Evolutionary conservation across 2,113 vertebrate species (phyloP).

Genomic region (Zootoca vivipara): DNA sequence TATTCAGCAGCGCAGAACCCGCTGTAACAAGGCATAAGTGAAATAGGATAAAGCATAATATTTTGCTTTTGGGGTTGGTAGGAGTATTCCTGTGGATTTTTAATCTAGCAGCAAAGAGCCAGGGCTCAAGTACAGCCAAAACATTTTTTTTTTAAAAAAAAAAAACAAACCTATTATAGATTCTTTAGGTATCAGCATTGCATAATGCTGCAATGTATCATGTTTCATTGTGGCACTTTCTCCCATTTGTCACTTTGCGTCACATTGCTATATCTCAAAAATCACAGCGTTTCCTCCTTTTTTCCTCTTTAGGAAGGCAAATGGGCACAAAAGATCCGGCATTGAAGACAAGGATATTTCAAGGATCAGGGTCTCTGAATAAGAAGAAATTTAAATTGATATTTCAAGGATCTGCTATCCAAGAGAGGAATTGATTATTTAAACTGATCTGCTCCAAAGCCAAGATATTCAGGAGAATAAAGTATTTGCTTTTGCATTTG

Average conservation of each 20-base stretch:
- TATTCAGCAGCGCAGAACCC: constrained; percentile 46
- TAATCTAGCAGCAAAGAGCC: constrained; percentile 64
- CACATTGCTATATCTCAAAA: constrained; percentile 67
- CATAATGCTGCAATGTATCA: constrained; percentile 60
- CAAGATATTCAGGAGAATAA: constrained; percentile 32
- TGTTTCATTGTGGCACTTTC: constrained; percentile 63
- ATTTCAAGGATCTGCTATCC: constrained; percentile 53
- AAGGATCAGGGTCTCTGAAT: constrained; percentile 53
- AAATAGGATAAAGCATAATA: constrained; percentile 51
- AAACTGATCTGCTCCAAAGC: constrained; percentile 44
- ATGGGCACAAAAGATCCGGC: constrained; percentile 54
- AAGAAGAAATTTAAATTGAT: constrained; percentile 60
- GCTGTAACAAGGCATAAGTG: constrained; percentile 18
- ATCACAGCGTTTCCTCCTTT: constrained; percentile 43
- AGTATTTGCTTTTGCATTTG: constrained; percentile 17
- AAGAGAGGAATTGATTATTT: constrained; percentile 48
- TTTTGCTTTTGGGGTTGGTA: constrained; percentile 40
- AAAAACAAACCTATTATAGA: constrained; percentile 64
- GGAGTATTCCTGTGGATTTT: constrained; percentile 56
- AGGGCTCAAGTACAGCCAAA: constrained; percentile 50
- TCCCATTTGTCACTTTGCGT: constrained; percentile 68
- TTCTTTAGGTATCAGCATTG: constrained; percentile 70
- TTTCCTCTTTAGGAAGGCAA: constrained; percentile 50
- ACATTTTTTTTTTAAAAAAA: constrained; percentile 27
- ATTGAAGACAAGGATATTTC: constrained; percentile 63